Evolutionary conservation across 2,113 vertebrate genomes (phyloP), one percentile per base, ranked within the genome.

Genomic region (Xiphophorus couchianus): DNA sequence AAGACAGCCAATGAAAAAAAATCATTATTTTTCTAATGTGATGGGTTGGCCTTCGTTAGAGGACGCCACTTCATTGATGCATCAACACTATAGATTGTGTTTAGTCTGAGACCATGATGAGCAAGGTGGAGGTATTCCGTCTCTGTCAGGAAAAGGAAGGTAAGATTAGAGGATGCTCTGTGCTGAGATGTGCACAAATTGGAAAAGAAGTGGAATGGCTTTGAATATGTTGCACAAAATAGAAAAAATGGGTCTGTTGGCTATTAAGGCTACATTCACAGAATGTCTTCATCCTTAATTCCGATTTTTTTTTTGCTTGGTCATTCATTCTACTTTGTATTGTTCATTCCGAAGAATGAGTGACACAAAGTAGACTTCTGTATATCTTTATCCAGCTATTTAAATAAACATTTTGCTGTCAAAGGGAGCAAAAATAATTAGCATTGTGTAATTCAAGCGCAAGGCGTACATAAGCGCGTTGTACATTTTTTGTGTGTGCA

Each of bases 21-120:
- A 91, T 88, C 87, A 89, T 92, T 93, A 94, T 94, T 94, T 90
- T 94, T 91, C 87, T 93, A 94, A 93, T 90, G 90, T 93, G 92
- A 94, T 90, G 91, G 90, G 87, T 84, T 77, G 86, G 69, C 69
- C 74, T 70, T 82, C 74, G 37, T 85, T 71, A 77, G 80, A 89
- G 86, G 86, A 81, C 74, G 64, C 88, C 51, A 74, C 84, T 81
- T 63, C 80, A 75, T 77, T 83, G 78, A 88, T 51, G 88, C 88
- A 81, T 91, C 87, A 86, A 86, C 90, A 90, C 88, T 61, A 80
- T 66, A 79, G 88, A 87, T 84, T 79, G 67, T 94, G 94, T 95
- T 95, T 94, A 94, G 92, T 94, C 93, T 94, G 82, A 85, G 76
- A 74, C 80, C 13, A 27, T 76, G 82, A 91, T 73, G 75, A 8